Evolutionary conservation across 2,888 invertebrate species (phyloP).

Genomic region (Apotomis capreana): DNA sequence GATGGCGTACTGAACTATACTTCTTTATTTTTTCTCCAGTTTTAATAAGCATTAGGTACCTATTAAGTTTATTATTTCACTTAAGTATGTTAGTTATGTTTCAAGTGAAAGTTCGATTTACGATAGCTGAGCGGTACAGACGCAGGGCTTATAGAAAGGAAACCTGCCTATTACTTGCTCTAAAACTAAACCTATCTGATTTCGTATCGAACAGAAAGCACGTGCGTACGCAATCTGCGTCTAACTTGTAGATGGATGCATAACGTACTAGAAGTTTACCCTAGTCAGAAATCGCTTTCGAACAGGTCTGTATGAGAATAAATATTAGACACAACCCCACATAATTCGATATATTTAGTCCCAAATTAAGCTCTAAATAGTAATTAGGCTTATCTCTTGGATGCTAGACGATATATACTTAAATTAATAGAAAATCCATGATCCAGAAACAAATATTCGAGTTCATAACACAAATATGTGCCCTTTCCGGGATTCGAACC

Average conservation of each 20-base stretch:
- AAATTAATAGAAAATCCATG: too few species aligned
- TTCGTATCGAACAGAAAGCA: neutral
- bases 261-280: neutral
- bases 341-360: too few species aligned
- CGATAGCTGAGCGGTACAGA: neutral
- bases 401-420: too few species aligned
- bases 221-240: neutral
- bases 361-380: too few species aligned
- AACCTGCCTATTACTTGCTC: constrained; percentile 13
- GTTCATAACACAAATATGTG: too few species aligned
- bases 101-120: constrained; percentile 30
- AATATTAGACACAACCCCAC: too few species aligned
- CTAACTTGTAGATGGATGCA: neutral
- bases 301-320: neutral
- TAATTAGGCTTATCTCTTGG: too few species aligned
- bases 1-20: too few species aligned
- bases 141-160: constrained; percentile 30
- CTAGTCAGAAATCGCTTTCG: neutral
- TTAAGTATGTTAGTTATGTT: neutral
- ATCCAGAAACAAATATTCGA: too few species aligned
- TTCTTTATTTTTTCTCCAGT: too few species aligned
- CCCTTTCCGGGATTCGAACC: too few species aligned
- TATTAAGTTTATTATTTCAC: neutral
- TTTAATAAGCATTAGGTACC: neutral
- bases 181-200: constrained; percentile 15